Base-by-base conservation (phyloP, 2,888 invertebrate genomes). In the Rugalucina vietnamica region DNA sequence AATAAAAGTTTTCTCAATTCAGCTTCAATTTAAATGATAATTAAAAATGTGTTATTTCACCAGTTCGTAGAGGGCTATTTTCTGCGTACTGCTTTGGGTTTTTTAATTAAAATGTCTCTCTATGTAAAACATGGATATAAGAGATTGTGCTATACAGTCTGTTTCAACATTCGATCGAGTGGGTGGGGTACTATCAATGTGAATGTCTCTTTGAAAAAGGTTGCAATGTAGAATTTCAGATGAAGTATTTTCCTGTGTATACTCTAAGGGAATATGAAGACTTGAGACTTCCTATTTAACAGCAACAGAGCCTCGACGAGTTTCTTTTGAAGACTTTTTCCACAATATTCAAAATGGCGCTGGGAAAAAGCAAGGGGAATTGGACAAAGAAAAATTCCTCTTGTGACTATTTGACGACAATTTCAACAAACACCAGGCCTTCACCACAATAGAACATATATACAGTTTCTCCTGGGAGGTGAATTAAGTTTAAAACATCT, bases 401-500 rank as follows among this genome's bases (percentile, higher is more conserved):
- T 60, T 29, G 5, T 27, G 21, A 29, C 29, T 4, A 5, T 29
- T 60, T 5, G 18, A 5, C 24, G 27, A 60, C 60, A 60, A 29
- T 29, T 60, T 29, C 60, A 29, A 60, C 60, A 60, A 60, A 60
- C 60, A 60, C 60, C 60, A 60, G 29, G 60, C 60, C 29, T 29
- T 60, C 60, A 60, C 60, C 5, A 24, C 60, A 60, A 4, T n/a
- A 21, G 4, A 60, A 4, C 8, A 12, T 60, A 60, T 29, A 60
- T 60, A 60, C 60, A 60, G 18, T 8, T 4, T 60, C 60, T 60
- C 10, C 2, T 60, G 8, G 10, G 29, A 29, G 10, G n/a, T 60
- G 3, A 27, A 18, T 4, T 60, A 5, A 1, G 10, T 4, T 29
- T 29, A 24, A 27, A 29, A 60, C 29, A 60, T 27, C 60, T 60